phyloP scores from a whole-genome alignment of 2,888 invertebrate genomes.

The Lasius platythorax region DNA sequence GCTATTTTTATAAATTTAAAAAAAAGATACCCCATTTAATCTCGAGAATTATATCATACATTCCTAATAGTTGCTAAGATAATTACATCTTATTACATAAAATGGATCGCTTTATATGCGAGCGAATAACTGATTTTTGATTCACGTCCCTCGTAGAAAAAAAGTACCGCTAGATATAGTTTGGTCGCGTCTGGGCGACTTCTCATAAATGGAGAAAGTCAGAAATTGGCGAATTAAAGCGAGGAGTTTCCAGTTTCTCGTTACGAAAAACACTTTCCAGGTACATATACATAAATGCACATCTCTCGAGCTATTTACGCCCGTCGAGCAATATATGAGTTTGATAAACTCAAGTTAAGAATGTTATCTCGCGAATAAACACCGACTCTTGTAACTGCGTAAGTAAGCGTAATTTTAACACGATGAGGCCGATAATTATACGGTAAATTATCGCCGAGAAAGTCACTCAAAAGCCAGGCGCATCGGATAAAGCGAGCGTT shows the following conservation, averaged over 20 bases:
- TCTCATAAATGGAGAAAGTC: slow-evolving; percentile 51
- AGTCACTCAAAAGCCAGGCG: slow-evolving; percentile 50
- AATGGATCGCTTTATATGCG: background rate
- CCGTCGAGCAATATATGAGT: slow-evolving; percentile 26
- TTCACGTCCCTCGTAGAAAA: background rate
- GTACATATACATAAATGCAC: slow-evolving; percentile 19
- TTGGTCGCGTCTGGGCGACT: slow-evolving; percentile 32
- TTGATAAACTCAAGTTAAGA: slow-evolving; percentile 37
- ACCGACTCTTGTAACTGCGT: slow-evolving; percentile 8
- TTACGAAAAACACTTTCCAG: slow-evolving; percentile 51
- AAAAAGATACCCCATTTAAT: background rate
- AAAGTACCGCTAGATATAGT: background rate
- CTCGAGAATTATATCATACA: background rate
- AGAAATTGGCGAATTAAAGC: slow-evolving; percentile 48
- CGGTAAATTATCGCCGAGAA: slow-evolving; percentile 44
- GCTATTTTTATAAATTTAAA: too few species aligned
- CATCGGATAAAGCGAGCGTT: slow-evolving; percentile 39
- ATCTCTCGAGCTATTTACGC: slow-evolving; percentile 34
- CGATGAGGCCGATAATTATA: slow-evolving; percentile 40
- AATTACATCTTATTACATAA: background rate
- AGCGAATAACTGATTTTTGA: slow-evolving; percentile 4
- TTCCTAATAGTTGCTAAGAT: background rate
- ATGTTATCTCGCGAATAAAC: slow-evolving; percentile 19
- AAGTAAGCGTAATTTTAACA: slow-evolving; percentile 39
- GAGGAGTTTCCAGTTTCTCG: slow-evolving; percentile 49